Evolutionary conservation across 1,140 invertebrate genomes (phyloP).

Genomic region (Tachypleus tridentatus): DNA sequence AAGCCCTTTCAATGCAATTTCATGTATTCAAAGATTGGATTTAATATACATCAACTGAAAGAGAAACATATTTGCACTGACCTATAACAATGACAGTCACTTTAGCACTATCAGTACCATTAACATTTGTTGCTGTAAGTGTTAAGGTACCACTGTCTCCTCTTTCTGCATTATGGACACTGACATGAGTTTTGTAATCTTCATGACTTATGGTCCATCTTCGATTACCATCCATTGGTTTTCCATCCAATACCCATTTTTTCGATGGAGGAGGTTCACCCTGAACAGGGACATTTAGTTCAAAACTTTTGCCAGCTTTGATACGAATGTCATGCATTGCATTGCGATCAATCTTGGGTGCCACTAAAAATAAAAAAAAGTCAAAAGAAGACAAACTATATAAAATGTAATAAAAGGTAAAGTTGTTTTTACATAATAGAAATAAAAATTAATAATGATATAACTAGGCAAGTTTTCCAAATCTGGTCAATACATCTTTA

Average conservation of each 20-base stretch:
- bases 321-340: conserved; percentile 86
- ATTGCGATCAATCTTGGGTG: conserved; percentile 87
- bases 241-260: conserved; percentile 78
- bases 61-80: conserved; percentile 29
- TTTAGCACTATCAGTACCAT: conserved; percentile 75
- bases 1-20: no score
- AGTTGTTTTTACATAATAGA: no score
- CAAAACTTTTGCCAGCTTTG: conserved; percentile 80
- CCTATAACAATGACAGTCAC: conserved; percentile 77
- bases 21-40: no score
- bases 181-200: conserved; percentile 76
- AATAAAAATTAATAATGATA: no score
- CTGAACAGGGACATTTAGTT: conserved; percentile 83
- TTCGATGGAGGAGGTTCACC: conserved; percentile 90
- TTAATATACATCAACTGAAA: not conserved
- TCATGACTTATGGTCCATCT: conserved; percentile 70
- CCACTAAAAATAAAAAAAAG: conserved; percentile 46
- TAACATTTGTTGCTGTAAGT: conserved; percentile 77
- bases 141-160: conserved; percentile 60
- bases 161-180: conserved; percentile 75
- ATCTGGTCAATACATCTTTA: no score
- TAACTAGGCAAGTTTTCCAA: no score
- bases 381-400: no score
- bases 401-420: no score
- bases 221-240: conserved; percentile 60